Evolutionary conservation across 2,797 vertebrate species (phyloP).

Genomic region (Garrulus glandarius): DNA sequence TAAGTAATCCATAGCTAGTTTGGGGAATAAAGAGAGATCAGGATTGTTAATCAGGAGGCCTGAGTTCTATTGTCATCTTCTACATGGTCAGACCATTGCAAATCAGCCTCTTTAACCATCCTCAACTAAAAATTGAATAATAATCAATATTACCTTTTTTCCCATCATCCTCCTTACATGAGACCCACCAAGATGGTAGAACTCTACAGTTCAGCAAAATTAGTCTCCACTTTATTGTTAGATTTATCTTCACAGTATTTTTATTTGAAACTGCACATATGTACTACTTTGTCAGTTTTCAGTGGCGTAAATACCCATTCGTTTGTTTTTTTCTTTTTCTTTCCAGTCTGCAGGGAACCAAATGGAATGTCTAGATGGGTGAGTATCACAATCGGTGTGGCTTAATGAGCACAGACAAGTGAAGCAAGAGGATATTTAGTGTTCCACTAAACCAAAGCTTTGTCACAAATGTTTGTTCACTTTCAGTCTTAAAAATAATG

Average conservation of each 20-base stretch:
- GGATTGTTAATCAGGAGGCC: neutral
- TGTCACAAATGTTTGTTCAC: neutral
- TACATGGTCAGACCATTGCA: neutral
- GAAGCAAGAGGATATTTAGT: neutral
- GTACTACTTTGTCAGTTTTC: neutral
- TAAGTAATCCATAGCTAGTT: conserved; percentile 28
- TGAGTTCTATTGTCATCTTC: neutral
- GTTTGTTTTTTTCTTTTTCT: neutral
- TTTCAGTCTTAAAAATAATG: neutral
- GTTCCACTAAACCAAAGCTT: neutral
- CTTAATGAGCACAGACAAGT: neutral
- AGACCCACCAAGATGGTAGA: neutral
- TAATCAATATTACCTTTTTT: neutral
- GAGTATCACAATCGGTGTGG: neutral
- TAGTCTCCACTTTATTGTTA: neutral
- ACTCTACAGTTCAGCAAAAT: neutral
- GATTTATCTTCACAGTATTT: neutral
- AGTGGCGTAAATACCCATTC: neutral
- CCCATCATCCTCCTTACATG: neutral
- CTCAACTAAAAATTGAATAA: neutral
- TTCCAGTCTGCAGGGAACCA: conserved; percentile 63
- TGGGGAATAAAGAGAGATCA: neutral
- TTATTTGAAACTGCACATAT: neutral
- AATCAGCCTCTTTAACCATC: neutral
- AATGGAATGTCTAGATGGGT: conserved; percentile 63